These are phyloP conservation scores for Xerus rutilus DNA, from an alignment of 2,797 vertebrate species.

Conservation along the genomic window DNA sequence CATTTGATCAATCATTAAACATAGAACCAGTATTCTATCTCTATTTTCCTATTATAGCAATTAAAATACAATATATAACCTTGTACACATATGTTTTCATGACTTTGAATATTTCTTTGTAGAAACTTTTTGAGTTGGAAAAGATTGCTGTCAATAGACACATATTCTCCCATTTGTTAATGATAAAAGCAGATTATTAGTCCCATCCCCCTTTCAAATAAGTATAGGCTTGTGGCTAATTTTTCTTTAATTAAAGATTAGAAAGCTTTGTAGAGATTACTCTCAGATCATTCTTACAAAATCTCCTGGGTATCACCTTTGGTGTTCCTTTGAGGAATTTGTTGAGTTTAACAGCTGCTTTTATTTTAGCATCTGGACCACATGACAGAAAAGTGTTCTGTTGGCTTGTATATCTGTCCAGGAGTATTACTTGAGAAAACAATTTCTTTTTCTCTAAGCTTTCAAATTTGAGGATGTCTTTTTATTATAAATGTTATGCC, in stretches of 20 bases:
- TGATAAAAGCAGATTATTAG: background rate
- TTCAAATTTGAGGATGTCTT: background rate
- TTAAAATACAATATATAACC: background rate
- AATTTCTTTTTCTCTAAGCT: background rate
- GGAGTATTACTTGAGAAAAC: background rate
- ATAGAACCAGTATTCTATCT: background rate
- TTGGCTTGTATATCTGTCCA: background rate
- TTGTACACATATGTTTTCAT: background rate
- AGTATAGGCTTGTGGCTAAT: background rate
- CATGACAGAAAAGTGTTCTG: background rate
- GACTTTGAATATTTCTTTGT: background rate
- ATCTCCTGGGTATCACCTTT: background rate
- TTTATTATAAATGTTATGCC: background rate
- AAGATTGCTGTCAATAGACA: background rate
- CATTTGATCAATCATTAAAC: background rate
- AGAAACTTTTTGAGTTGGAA: background rate
- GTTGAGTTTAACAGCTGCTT: background rate
- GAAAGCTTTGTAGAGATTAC: rapidly evolving
- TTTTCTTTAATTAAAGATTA: background rate
- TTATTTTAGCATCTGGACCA: background rate
- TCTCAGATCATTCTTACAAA: background rate
- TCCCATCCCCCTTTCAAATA: background rate
- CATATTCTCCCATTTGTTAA: background rate
- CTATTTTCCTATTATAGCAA: background rate
- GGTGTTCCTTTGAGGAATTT: background rate